Evolutionary conservation across 2,888 invertebrate species (phyloP), one percentile per base, ranked within the genome.

Genomic region (Noctua janthina): DNA sequence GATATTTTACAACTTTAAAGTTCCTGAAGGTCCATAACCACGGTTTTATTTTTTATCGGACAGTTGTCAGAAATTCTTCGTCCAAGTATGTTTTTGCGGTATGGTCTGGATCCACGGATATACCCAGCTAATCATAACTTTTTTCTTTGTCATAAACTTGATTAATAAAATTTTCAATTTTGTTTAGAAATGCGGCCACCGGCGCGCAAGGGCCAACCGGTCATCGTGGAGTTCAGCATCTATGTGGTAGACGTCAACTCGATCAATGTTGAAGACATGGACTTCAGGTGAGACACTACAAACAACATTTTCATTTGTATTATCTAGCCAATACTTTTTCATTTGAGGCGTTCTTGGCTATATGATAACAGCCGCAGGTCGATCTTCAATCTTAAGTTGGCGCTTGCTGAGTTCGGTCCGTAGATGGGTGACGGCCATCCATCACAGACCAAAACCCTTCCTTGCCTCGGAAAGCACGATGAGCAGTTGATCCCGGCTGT

Each of bases 241-340:
- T 98, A 98, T 93, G 98, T 99, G 64, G 98, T 98, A 85, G 98
- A 99, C 93, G 98, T 99, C 84, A 98, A 98, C 95, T 98, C 98
- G 43, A 98, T 99, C 88, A 98, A 98, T 92, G 98, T 98, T 83
- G 98, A 98, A 95, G 98, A 98, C 91, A 98, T 98, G 98, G 98
- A 98, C 95, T 98, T 99, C 95, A 98, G 98, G 98, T 98, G 96
- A 96, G 76, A 35, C 23, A 11, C 3, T 35, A 2, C 2, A 17
- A 8, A 35, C 35, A 20, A 20, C 17, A 29, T 13, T 62, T 29
- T 62, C 8, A 35, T 17, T 64, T 15, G 0, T 35, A 17, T 17
- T 17, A 15, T 1, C 5, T n/a, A n/a, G 6, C 1, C 5, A 59
- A 2, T 13, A n/a, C 5, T n/a, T n/a, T 56, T 23, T 4, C 13